phyloP scores from a whole-genome alignment of 2,113 vertebrate genomes.

The Tor tambroides region DNA sequence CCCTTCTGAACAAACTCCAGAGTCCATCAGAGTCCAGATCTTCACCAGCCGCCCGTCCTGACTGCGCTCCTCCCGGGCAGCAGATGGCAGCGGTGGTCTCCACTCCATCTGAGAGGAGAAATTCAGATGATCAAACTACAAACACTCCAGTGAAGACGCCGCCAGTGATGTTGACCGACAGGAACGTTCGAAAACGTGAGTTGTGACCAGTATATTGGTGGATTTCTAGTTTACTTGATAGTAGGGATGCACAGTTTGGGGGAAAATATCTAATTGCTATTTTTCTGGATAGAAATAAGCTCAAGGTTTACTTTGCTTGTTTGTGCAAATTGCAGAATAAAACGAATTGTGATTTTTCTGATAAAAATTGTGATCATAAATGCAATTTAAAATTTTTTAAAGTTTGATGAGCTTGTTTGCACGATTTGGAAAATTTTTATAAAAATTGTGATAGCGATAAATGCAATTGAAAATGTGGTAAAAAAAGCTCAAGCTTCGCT shows the following conservation, averaged over 20 bases:
- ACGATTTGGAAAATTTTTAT: too few species aligned
- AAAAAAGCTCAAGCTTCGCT: too few species aligned
- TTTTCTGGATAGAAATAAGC: neutral
- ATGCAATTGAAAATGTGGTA: neutral
- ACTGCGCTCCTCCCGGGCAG: neutral
- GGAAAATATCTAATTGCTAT: neutral
- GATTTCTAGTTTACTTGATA: neutral
- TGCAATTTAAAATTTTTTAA: neutral
- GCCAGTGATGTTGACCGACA: slow-evolving; percentile 47
- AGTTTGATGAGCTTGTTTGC: too few species aligned
- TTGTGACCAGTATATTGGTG: neutral
- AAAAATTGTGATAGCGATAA: too few species aligned
- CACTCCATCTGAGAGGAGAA: neutral
- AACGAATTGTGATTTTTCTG: neutral
- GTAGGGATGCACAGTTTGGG: neutral
- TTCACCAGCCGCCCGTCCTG: slow-evolving; percentile 32
- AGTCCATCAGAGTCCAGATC: neutral
- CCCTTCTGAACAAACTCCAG: slow-evolving; percentile 62
- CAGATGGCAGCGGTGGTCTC: neutral
- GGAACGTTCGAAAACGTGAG: slow-evolving; percentile 59
- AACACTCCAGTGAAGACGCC: slow-evolving; percentile 60
- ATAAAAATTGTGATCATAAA: neutral
- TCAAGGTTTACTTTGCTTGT: too few species aligned
- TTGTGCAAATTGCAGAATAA: too few species aligned
- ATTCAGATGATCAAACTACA: slow-evolving; percentile 2